Percentiles rank a stretch among this genome's conserved stretches.
phyloP scores from a whole-genome alignment of 2,113 vertebrate genomes.

The Petromus typicus region DNA sequence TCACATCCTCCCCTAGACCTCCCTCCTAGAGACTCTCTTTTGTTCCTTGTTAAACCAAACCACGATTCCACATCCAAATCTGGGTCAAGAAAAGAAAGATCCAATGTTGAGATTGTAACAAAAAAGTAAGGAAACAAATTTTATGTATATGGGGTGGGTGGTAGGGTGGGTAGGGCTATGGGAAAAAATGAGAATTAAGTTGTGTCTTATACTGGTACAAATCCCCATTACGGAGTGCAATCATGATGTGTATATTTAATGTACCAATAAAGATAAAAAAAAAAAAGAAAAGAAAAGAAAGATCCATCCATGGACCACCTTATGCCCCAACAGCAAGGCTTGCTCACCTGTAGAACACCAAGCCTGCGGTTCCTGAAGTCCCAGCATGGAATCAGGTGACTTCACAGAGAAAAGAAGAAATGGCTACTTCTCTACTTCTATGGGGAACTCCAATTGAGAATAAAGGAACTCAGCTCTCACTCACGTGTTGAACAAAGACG shows the following conservation, averaged over 20 bases:
- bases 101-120: no score
- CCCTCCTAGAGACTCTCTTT: not conserved
- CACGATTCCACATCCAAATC: not conserved
- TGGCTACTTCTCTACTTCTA: not conserved
- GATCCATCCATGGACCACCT: not conserved
- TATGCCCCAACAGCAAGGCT: not conserved
- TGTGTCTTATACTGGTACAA: no score
- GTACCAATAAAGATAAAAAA: no score
- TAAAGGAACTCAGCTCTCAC: not conserved
- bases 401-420: not conserved
- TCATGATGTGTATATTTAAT: no score
- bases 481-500: not conserved
- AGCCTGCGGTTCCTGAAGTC: not conserved
- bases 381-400: not conserved
- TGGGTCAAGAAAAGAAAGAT: not conserved
- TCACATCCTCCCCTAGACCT: not conserved
- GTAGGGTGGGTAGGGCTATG: no score
- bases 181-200: no score
- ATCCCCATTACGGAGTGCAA: no score
- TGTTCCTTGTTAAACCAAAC: constrained; percentile 41
- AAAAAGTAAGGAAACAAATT: no score
- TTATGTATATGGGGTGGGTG: no score
- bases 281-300: not conserved
- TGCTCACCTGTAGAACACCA: not conserved
- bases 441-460: not conserved